Evolutionary conservation across 2,888 invertebrate species (phyloP).

Genomic region (Doris montereyensis): DNA sequence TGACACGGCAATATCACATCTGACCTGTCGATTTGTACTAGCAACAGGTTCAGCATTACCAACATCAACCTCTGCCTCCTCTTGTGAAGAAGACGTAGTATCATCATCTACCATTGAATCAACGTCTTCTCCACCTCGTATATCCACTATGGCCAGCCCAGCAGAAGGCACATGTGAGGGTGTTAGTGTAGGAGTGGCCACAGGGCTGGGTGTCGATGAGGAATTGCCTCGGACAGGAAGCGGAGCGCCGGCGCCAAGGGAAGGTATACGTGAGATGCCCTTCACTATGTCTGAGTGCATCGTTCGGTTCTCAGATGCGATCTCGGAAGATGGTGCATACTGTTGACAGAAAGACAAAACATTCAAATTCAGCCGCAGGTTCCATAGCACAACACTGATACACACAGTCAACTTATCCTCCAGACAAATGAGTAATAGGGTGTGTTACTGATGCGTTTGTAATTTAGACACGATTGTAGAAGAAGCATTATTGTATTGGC

Average conservation of each 20-base stretch:
- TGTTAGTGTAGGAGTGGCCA: too few species aligned
- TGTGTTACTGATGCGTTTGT: too few species aligned
- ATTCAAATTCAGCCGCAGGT: too few species aligned
- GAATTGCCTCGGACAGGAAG: neutral
- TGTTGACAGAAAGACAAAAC: too few species aligned
- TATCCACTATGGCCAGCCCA: too few species aligned
- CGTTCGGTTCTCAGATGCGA: neutral
- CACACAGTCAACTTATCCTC: too few species aligned
- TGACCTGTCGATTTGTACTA: neutral
- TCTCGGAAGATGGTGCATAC: neutral
- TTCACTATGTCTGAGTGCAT: neutral
- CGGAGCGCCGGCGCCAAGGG: neutral
- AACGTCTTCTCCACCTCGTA: slow-evolving; percentile 15
- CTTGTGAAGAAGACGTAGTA: slow-evolving; percentile 34
- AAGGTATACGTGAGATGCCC: neutral
- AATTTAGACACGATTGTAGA: too few species aligned
- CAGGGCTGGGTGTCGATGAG: neutral
- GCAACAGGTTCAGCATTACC: neutral
- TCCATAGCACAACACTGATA: too few species aligned
- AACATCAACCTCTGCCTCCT: slow-evolving; percentile 34
- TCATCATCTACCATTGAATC: slow-evolving; percentile 31
- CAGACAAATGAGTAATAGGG: too few species aligned
- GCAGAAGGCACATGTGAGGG: neutral
- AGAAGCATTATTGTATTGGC: too few species aligned
- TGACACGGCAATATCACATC: too few species aligned